Base-by-base conservation (phyloP, 92 coral and sea anemone species). In the Palythoa grandis region DNA sequence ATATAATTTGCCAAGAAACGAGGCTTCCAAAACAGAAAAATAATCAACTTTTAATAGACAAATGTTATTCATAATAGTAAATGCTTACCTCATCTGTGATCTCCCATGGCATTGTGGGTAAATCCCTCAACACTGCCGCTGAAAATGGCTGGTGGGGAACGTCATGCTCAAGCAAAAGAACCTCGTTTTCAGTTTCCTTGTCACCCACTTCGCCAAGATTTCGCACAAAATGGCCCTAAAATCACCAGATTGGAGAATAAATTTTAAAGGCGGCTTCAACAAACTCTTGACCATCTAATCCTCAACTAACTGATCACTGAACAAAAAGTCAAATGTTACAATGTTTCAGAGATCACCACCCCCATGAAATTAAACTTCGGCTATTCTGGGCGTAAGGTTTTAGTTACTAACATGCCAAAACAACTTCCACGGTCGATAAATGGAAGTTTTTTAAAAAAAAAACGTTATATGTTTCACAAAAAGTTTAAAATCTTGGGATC, bases 161-260 rank as follows among this genome's bases (percentile, higher is more conserved):
- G 76, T 97, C 99, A 39, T 95, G 97, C 72, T 97, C 99, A 52
- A 97, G 86, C 57, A 97, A 80, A 16, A 97, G 91, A 38, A 97
- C 94, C 79, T 97, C 99, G 69, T 95, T 97, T 79, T 97, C 99
- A 35, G 99, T 97, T 38, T 86, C 97, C 39, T 95, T 95, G 88
- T 97, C 99, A 22, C 99, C 99, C 29, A 95, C 91, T 73, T 92
- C 94, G 25, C 99, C 99, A 52, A 97, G 97, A 72, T 93, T 90
- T n/a, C 98, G 94, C 15, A 97, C 98, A 88, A 97, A 97, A 75
- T 97, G 99, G 43, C 99, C 99, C 99, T 97, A 86, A 40, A 54
- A 48, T 16, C 11, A 70, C 43, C 43, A 52, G 2, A 10, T 29
- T 2, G 7, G 47, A 37, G 24, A 69, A 63, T 17, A 2, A 63